These are phyloP conservation scores for Platycheirus albimanus DNA, from an alignment of 2,888 invertebrate genomes.

Conservation along the genomic window DNA sequence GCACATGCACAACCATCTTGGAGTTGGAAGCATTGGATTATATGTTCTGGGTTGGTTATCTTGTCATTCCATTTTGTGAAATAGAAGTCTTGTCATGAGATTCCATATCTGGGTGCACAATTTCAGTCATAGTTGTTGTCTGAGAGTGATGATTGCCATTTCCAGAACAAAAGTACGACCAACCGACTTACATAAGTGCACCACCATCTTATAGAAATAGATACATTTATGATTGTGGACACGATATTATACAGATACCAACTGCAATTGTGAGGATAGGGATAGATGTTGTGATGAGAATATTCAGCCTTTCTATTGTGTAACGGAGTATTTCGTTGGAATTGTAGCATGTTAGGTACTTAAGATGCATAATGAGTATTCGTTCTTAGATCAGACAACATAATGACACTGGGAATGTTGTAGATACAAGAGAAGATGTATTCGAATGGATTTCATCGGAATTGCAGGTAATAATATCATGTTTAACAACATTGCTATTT, in stretches of 20 bases:
- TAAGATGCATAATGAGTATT: constrained; percentile 33
- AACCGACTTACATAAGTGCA: constrained; percentile 23
- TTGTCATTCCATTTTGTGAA: constrained; percentile 36
- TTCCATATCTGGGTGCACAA: constrained; percentile 56
- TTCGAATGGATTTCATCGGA: constrained; percentile 18
- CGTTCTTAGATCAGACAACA: constrained; percentile 20
- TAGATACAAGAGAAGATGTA: background rate
- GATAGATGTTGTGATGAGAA: background rate
- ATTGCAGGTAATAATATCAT: constrained; percentile 11
- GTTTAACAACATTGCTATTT: constrained; percentile 16
- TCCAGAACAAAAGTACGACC: constrained; percentile 55
- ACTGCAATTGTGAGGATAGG: background rate
- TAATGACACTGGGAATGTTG: constrained; percentile 19
- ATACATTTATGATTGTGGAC: background rate
- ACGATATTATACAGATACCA: too few species aligned
- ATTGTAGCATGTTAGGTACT: constrained; percentile 36
- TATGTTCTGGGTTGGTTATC: constrained; percentile 52
- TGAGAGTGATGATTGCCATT: constrained; percentile 59
- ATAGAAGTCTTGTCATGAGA: constrained; percentile 49
- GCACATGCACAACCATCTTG: constrained; percentile 1
- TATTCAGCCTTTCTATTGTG: constrained; percentile 4
- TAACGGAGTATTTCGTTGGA: constrained; percentile 15
- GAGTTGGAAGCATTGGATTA: background rate
- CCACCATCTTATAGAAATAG: too few species aligned
- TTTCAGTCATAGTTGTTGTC: constrained; percentile 28